Conservation (phyloP, 2,113 vertebrate genomes). For the Malurus melanocephalus region DNA sequence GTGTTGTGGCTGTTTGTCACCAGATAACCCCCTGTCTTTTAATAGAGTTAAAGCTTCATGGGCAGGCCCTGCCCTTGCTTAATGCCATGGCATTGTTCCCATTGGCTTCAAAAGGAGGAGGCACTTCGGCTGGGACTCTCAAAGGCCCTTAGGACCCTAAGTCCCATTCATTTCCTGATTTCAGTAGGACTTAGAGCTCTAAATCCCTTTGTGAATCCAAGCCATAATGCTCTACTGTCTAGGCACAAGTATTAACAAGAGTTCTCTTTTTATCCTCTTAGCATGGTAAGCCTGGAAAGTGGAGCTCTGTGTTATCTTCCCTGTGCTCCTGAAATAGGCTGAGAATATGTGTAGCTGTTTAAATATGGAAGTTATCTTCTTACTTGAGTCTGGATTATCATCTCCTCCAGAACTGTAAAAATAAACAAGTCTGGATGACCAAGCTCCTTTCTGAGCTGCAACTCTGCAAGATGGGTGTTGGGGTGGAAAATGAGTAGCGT, state of each 20-base stretch:
- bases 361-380: slow-evolving; percentile 24
- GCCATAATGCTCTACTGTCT: slow-evolving; percentile 48
- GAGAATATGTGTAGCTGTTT: slow-evolving; percentile 34
- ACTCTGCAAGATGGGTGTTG: background rate
- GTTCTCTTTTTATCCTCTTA: slow-evolving; percentile 60
- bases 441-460: background rate
- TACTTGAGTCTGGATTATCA: background rate
- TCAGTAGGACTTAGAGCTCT: slow-evolving; percentile 44
- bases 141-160: slow-evolving; percentile 22
- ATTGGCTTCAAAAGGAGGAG: slow-evolving; percentile 36
- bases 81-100: slow-evolving; percentile 39
- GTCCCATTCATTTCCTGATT: slow-evolving; percentile 58
- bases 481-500: background rate
- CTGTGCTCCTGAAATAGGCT: slow-evolving; percentile 39
- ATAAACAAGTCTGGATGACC: background rate
- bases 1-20: slow-evolving; percentile 26
- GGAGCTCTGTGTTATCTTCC: slow-evolving; percentile 43
- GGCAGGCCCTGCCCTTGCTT: slow-evolving; percentile 15
- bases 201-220: slow-evolving; percentile 60
- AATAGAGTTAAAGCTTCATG: slow-evolving; percentile 12
- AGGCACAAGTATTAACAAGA: slow-evolving; percentile 47
- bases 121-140: background rate
- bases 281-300: slow-evolving; percentile 48
- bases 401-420: background rate
- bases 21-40: slow-evolving; percentile 24